Conservation (phyloP, 2,797 vertebrate species). For the Spheniscus humboldti region DNA sequence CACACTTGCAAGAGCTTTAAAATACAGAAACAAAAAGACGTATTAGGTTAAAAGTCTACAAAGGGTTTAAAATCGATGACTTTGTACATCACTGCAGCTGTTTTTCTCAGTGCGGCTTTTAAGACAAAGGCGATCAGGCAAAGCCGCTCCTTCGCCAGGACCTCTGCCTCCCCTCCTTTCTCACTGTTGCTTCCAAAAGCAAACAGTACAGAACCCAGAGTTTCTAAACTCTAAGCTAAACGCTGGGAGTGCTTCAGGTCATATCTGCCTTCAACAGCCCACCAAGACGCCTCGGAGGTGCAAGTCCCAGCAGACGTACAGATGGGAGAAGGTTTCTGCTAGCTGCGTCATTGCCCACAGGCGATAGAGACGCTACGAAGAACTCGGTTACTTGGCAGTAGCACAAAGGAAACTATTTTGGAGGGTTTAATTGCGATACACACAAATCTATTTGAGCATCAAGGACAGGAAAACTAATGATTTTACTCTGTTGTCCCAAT, state of each 20-base stretch:
- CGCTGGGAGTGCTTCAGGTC: not conserved
- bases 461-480: not conserved
- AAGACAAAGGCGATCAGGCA: not conserved
- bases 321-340: not conserved
- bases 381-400: not conserved
- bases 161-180: not conserved
- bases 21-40: not conserved
- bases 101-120: not conserved
- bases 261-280: not conserved
- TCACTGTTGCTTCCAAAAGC: not conserved
- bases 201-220: not conserved
- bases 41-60: not conserved
- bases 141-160: not conserved
- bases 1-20: not conserved
- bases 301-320: not conserved
- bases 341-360: conserved; percentile 5
- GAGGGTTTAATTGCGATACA: not conserved
- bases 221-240: not conserved
- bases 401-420: not conserved
- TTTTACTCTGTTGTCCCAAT: not conserved
- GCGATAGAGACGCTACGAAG: not conserved
- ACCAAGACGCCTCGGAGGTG: not conserved
- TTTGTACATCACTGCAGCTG: not conserved
- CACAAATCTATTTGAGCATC: not conserved
- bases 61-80: not conserved